These are phyloP conservation scores for Umimayanthus kanabou DNA, from an alignment of 92 coral and sea anemone species.

Conservation along the genomic window DNA sequence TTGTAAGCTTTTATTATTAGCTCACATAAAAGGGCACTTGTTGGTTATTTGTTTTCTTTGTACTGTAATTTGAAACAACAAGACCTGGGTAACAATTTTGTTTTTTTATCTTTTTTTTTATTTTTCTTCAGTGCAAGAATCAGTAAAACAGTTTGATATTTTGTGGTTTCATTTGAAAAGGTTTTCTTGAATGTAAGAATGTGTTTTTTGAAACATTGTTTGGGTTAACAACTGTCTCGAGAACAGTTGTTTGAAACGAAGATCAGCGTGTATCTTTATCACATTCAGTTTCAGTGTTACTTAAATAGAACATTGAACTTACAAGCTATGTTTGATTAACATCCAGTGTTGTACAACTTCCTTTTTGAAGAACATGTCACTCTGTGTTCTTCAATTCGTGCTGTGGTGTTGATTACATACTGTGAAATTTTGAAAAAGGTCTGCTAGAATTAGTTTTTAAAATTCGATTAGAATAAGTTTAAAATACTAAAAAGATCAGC, in stretches of 20 bases:
- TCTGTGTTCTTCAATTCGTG: not conserved
- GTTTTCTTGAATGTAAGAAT: not conserved
- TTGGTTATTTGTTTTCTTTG: not conserved
- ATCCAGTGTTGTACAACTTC: slow-evolving; percentile 6
- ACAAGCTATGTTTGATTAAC: not conserved
- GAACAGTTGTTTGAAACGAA: not conserved
- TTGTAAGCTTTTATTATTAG: no score
- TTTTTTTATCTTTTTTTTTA: no score
- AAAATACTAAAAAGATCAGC: not conserved
- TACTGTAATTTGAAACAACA: not conserved
- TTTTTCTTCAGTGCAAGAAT: not conserved
- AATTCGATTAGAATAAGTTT: no score
- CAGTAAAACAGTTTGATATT: not conserved
- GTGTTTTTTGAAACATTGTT: no score
- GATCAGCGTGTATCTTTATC: not conserved
- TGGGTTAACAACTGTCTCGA: not conserved
- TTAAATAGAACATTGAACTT: not conserved
- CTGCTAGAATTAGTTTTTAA: not conserved
- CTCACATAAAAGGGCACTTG: not conserved
- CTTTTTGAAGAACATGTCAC: not conserved
- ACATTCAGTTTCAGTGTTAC: no score
- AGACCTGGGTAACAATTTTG: not conserved
- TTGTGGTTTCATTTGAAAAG: not conserved
- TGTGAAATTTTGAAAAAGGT: not conserved
- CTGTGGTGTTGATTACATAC: not conserved